Conservation (phyloP, 2,888 invertebrate genomes). For the Ptychoptera albimana region DNA sequence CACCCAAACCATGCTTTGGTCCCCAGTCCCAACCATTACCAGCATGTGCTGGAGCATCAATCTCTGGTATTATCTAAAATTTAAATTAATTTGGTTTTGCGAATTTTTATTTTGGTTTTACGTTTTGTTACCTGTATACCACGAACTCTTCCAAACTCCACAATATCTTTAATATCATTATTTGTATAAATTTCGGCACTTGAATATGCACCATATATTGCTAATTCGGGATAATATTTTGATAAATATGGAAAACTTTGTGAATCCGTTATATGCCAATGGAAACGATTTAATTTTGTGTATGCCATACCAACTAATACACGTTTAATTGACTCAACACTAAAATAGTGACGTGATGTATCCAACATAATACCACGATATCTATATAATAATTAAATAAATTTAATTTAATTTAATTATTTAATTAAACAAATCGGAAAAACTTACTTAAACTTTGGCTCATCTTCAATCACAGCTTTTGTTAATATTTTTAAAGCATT, state of each 20-base stretch:
- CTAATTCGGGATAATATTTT: conserved; percentile 57
- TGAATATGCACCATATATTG: conserved; percentile 72
- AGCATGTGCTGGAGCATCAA: conserved; percentile 82
- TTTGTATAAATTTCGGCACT: conserved; percentile 58
- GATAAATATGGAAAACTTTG: conserved; percentile 83
- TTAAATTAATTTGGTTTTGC: conserved; percentile 49
- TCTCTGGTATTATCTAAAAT: conserved; percentile 68
- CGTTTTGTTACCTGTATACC: conserved; percentile 69
- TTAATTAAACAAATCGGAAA: not conserved
- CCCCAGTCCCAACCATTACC: conserved; percentile 81
- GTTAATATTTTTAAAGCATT: conserved; percentile 45
- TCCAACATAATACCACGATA: conserved; percentile 83
- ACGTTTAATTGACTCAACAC: conserved; percentile 49
- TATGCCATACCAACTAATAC: conserved; percentile 79
- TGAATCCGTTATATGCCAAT: conserved; percentile 85
- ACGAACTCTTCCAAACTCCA: conserved; percentile 59
- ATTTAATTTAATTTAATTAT: not conserved
- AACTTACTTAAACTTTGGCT: conserved; percentile 42
- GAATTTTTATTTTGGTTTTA: conserved; percentile 30
- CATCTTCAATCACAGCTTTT: conserved; percentile 54
- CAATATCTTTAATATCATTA: conserved; percentile 53
- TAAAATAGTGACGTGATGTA: conserved; percentile 79
- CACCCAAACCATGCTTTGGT: conserved; percentile 54
- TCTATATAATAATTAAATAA: conserved; percentile 7
- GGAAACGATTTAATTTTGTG: conserved; percentile 80